A percentile compares a stretch with the other conserved stretches of the same genome.
Evolutionary conservation across 2,888 invertebrate species (phyloP).

Genomic region (Drosophila subsilvestris): DNA sequence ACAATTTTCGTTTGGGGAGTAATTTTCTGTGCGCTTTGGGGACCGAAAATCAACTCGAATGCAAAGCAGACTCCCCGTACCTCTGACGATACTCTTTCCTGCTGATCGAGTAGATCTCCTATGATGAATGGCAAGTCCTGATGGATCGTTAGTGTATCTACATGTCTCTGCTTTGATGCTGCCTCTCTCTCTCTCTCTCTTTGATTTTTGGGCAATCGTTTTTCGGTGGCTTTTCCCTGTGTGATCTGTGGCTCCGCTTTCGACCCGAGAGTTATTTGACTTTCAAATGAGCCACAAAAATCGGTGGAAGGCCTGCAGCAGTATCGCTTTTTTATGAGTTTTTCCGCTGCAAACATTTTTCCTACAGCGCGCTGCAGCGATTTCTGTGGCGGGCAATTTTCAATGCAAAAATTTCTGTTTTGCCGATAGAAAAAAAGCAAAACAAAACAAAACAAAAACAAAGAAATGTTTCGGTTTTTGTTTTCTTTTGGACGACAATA

Average conservation of each 20-base stretch:
- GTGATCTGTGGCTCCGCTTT: conserved; percentile 49
- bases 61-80: conserved; percentile 54
- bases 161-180: background rate
- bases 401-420: conserved; percentile 67
- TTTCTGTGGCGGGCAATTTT: conserved; percentile 74
- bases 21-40: conserved; percentile 51
- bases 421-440: conserved; percentile 51
- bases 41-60: conserved; percentile 62
- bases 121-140: background rate
- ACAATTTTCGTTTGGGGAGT: conserved; percentile 56
- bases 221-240: conserved; percentile 48
- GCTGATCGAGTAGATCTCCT: background rate
- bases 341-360: conserved; percentile 71
- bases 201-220: conserved; percentile 65
- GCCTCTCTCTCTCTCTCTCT: conserved; percentile 4
- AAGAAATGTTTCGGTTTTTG: conserved; percentile 67
- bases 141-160: conserved; percentile 30
- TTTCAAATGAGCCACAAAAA: conserved; percentile 66
- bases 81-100: background rate
- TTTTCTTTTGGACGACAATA: conserved; percentile 75
- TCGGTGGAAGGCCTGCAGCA: conserved; percentile 32
- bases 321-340: conserved; percentile 69
- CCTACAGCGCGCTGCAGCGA: conserved; percentile 54
- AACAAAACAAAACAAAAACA: conserved; percentile 39
- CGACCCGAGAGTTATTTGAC: conserved; percentile 69